Base-by-base conservation (phyloP, 2,888 invertebrate genomes). In the Noctua fimbriata region DNA sequence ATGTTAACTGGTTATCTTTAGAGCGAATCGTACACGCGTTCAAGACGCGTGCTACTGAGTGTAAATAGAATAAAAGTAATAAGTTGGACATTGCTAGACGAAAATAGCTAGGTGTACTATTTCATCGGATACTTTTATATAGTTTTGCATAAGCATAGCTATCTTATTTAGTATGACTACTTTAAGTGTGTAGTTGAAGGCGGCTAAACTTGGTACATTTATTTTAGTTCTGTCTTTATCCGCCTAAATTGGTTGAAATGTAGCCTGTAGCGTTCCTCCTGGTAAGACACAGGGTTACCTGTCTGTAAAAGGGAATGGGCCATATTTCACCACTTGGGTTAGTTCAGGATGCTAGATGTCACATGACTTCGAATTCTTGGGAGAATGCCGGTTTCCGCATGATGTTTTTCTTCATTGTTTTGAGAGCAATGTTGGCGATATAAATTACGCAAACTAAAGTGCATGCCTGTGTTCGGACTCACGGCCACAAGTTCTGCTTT, bases 1-100 rank as follows among this genome's bases (percentile, higher is more conserved):
- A 58, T 82, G 83, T 82, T 69, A 10, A n/a, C 12, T 72, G 32
- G 36, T 69, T 73, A 82, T 82, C 82, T 78, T 52, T 47, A 32
- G 18, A 24, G 55, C 21, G n/a, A 69, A 83, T 69, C 79, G 4
- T 55, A 65, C 52, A 78, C 36, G 67, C 83, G 78, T 65, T 69
- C 55, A 69, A 70, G 44, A 52, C 58, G 81, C 70, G 82, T 70
- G 81, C 70, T 82, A 52, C 82, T 5, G 58, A 67, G 44, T 81
- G 82, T 60, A 63, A 80, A 81, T 76, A 80, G 0, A 63, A 55
- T 60, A 60, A 60, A 74, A 81, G 9, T 52, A 69, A 63, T 63
- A 28, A 12, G n/a, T 16, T 73, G 16, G 10, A 16, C 21, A 52
- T 52, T 28, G 21, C 21, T 18, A 41, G 66, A 6, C 47, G 63